phyloP scores from a whole-genome alignment of 2,888 invertebrate species.

The Carcina quercana region DNA sequence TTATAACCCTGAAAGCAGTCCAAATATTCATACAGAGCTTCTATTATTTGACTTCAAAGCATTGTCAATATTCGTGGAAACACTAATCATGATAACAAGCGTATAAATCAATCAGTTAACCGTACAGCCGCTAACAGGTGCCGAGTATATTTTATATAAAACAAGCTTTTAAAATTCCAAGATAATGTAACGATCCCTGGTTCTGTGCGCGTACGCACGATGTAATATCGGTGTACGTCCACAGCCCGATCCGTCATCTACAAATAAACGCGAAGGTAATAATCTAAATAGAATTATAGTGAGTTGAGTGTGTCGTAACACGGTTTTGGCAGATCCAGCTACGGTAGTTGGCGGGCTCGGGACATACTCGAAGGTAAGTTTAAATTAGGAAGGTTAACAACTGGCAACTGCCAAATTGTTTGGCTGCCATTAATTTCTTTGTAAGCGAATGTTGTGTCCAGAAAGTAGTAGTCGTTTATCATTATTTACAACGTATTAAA shows the following conservation, averaged over 20 bases:
- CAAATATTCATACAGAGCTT: too few species aligned
- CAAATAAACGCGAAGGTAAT: constrained; percentile 72
- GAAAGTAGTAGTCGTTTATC: too few species aligned
- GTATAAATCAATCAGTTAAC: too few species aligned
- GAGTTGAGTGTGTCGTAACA: constrained; percentile 60
- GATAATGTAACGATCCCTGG: constrained; percentile 52
- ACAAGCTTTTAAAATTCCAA: constrained; percentile 69
- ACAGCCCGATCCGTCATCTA: constrained; percentile 64
- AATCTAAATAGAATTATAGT: constrained; percentile 71
- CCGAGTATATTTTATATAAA: constrained; percentile 29
- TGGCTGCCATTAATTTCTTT: too few species aligned
- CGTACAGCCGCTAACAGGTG: constrained; percentile 21
- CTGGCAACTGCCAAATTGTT: too few species aligned
- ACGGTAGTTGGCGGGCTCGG: constrained; percentile 12
- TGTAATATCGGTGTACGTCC: constrained; percentile 35
- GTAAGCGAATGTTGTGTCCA: too few species aligned
- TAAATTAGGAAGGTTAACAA: constrained; percentile 12
- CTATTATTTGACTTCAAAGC: too few species aligned
- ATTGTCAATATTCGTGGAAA: too few species aligned
- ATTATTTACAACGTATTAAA: too few species aligned
- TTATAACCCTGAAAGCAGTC: too few species aligned
- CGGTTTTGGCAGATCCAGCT: constrained; percentile 49
- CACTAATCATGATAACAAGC: too few species aligned
- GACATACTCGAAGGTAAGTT: constrained; percentile 2
- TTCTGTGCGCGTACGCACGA: constrained; percentile 28